Evolutionary conservation across 2,113 vertebrate genomes (phyloP), one percentile per base, ranked within the genome.

Genomic region (Silurus glanis): DNA sequence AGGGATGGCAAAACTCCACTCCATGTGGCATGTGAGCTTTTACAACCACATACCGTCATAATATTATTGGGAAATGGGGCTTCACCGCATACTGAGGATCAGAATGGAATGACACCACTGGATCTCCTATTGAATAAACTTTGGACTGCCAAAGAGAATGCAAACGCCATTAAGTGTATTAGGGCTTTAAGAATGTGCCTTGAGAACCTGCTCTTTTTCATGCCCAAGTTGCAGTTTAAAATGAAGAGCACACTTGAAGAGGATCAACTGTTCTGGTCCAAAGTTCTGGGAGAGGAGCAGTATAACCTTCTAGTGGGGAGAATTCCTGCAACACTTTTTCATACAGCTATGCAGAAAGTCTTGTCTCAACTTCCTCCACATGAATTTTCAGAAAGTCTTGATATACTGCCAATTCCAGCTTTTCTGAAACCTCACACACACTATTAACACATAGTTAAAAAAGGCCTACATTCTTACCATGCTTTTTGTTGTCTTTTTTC

Each of bases 21-120:
- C 25, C 97, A 97, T 61, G 90, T 97, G 80, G 97, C 96, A 87
- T 97, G 97, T 0, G 96, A 97, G 88, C 95, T 97, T 2, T 91
- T 37, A 37, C 37, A 37, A 1, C 1, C 37, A 37, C 37, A 37
- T 2, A 37, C 37, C 37, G 37, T 37, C 37, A 37, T 37, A 37
- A 37, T 37, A 92, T 91, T 97, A 58, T 94, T 97, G 0, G 96
- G 96, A n/a, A 96, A 92, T 0, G 96, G 96, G 59, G 96, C 95
- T 2, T 96, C 95, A 53, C 96, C 97, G 5, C 93, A 88, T 74
- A 94, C 94, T 64, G 90, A 86, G 86, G 96, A 97, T 92, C 94
- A 90, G 83, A 93, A 94, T 89, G 96, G 95, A 84, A 85, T 95
- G 72, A 97, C 96, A n/a, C 96, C 96, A 0, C 92, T 97, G 88